Conservation (phyloP, 2,797 vertebrate genomes). For the Cuculus canorus region DNA sequence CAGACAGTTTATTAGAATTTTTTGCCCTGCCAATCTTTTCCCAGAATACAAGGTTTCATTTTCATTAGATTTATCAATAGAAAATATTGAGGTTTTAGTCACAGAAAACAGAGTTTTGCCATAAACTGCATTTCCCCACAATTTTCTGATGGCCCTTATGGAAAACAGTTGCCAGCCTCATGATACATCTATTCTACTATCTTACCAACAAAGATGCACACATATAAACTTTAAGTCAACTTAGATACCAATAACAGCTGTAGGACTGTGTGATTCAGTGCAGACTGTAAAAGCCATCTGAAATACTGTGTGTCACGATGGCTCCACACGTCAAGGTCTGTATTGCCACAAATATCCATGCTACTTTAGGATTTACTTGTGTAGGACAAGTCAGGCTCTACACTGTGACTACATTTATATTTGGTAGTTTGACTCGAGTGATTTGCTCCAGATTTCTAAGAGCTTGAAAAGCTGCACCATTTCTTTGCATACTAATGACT, state of each 20-base stretch:
- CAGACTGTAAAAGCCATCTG: neutral
- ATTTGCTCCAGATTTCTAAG: neutral
- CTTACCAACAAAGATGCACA: neutral
- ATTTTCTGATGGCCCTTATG: neutral
- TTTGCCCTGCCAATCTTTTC: neutral
- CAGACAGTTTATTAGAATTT: neutral
- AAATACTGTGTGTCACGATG: neutral
- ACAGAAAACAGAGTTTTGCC: neutral
- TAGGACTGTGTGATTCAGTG: neutral
- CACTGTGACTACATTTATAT: neutral
- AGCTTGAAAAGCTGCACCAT: neutral
- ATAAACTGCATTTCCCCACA: neutral
- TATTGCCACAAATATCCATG: neutral
- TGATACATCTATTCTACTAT: neutral
- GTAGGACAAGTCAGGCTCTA: neutral
- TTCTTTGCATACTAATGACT: neutral
- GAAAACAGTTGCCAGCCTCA: neutral
- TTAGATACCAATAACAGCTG: neutral
- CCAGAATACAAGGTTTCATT: neutral
- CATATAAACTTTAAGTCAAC: neutral
- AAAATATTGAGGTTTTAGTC: neutral
- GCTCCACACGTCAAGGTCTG: neutral
- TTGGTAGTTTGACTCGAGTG: neutral
- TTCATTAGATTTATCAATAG: conserved; percentile 1
- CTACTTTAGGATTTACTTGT: neutral